Evolutionary conservation across 2,888 invertebrate species (phyloP).

Genomic region (Tetrapedia diversipes): DNA sequence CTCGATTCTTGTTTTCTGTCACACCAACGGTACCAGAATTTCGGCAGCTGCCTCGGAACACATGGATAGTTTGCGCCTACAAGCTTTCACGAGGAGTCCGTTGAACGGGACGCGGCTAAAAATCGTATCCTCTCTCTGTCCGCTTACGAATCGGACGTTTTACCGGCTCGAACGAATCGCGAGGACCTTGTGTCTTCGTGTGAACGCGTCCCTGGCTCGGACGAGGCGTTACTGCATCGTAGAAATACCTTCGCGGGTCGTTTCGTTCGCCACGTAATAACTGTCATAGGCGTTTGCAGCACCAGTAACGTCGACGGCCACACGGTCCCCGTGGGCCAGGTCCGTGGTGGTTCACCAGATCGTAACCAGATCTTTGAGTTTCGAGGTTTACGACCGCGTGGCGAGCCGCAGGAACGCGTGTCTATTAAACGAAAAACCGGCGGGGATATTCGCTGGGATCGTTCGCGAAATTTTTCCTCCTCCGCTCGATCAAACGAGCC

Average conservation of each 20-base stretch:
- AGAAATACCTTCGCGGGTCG: constrained; percentile 35
- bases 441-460: not conserved
- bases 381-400: constrained; percentile 55
- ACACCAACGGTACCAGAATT: too few relatives aligned
- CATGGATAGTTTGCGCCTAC: too few relatives aligned
- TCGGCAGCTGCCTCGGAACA: too few relatives aligned
- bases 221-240: constrained; percentile 29
- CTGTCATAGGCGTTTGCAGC: constrained; percentile 45
- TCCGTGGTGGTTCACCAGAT: constrained; percentile 43
- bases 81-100: too few relatives aligned
- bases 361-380: constrained; percentile 56
- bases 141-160: constrained; percentile 14
- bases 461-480: not conserved
- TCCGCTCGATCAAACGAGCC: too few relatives aligned
- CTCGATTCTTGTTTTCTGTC: too few relatives aligned
- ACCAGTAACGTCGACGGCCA: constrained; percentile 3
- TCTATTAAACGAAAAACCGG: constrained; percentile 44
- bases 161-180: not conserved
- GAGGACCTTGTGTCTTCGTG: not conserved
- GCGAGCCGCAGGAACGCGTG: constrained; percentile 41
- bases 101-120: too few relatives aligned
- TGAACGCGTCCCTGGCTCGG: constrained; percentile 19
- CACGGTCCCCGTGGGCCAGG: constrained; percentile 4
- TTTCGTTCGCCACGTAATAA: constrained; percentile 55
- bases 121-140: too few relatives aligned